Evolutionary conservation across 1,140 invertebrate genomes (phyloP).

Genomic region (Phthorimaea operculella): DNA sequence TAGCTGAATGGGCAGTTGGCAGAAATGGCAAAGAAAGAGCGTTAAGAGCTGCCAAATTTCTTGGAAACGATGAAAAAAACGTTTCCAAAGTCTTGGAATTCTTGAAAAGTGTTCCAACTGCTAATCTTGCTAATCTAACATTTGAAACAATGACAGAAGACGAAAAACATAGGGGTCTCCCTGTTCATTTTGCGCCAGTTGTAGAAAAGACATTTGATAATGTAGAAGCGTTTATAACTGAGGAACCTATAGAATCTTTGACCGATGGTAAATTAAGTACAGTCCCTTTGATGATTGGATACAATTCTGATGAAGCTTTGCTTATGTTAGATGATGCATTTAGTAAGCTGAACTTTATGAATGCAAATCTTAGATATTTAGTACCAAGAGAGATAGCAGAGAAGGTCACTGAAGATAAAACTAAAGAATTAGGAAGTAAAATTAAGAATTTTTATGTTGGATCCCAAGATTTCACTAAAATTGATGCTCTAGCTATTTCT

Average conservation of each 20-base stretch:
- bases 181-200: conserved; percentile 47
- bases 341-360: conserved; percentile 29
- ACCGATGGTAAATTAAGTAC: conserved; percentile 52
- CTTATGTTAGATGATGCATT: conserved; percentile 31
- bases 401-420: conserved; percentile 17
- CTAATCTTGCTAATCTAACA: background rate
- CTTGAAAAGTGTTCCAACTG: background rate
- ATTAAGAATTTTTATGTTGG: conserved; percentile 62
- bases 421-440: conserved; percentile 38
- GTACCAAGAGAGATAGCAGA: conserved; percentile 36
- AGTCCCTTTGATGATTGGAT: conserved; percentile 53
- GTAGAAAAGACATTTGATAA: conserved; percentile 56
- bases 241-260: conserved; percentile 35
- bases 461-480: conserved; percentile 35
- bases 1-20: conserved; percentile 44
- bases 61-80: conserved; percentile 34
- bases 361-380: conserved; percentile 34
- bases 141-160: conserved; percentile 24
- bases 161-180: conserved; percentile 25
- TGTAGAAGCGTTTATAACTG: conserved; percentile 42
- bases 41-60: conserved; percentile 44
- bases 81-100: conserved; percentile 29
- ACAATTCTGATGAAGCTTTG: conserved; percentile 46
- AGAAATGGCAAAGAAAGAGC: conserved; percentile 33
- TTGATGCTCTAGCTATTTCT: conserved; percentile 35